A percentile compares a stretch with the other conserved stretches of the same genome.
These are phyloP conservation scores for Lathronympha strigana DNA, from an alignment of 2,888 invertebrate genomes.

Conservation along the genomic window DNA sequence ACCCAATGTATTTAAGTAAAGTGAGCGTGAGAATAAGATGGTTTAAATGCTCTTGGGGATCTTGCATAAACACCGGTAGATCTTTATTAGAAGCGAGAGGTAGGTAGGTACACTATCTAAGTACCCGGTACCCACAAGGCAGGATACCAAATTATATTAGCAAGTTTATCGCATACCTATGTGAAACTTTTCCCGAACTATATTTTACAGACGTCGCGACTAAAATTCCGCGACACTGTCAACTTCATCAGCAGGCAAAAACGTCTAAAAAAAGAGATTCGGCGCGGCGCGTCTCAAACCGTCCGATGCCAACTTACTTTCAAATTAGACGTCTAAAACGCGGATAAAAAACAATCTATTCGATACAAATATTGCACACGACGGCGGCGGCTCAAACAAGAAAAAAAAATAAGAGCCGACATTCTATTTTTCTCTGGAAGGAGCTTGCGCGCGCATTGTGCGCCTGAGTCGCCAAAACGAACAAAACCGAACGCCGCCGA, in stretches of 20 bases:
- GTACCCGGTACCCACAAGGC: no score
- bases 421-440: slow-evolving; percentile 80
- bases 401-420: slow-evolving; percentile 71
- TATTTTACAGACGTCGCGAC: slow-evolving; percentile 42
- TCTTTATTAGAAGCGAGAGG: no score
- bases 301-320: slow-evolving; percentile 66
- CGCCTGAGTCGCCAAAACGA: slow-evolving; percentile 75
- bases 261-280: slow-evolving; percentile 51
- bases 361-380: slow-evolving; percentile 82
- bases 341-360: slow-evolving; percentile 66
- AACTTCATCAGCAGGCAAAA: slow-evolving; percentile 55
- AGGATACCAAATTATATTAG: no score
- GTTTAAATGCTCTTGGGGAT: no score
- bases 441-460: slow-evolving; percentile 72
- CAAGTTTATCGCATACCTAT: not conserved
- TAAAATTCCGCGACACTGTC: slow-evolving; percentile 58
- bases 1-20: no score
- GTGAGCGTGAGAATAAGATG: no score
- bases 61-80: no score
- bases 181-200: slow-evolving; percentile 2
- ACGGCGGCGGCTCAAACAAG: slow-evolving; percentile 60
- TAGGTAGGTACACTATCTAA: no score
- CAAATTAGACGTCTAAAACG: slow-evolving; percentile 71
- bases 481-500: slow-evolving; percentile 57
- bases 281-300: slow-evolving; percentile 56